These are phyloP conservation scores for Diarsia brunnea DNA, from an alignment of 2,888 invertebrate species.

Conservation along the genomic window DNA sequence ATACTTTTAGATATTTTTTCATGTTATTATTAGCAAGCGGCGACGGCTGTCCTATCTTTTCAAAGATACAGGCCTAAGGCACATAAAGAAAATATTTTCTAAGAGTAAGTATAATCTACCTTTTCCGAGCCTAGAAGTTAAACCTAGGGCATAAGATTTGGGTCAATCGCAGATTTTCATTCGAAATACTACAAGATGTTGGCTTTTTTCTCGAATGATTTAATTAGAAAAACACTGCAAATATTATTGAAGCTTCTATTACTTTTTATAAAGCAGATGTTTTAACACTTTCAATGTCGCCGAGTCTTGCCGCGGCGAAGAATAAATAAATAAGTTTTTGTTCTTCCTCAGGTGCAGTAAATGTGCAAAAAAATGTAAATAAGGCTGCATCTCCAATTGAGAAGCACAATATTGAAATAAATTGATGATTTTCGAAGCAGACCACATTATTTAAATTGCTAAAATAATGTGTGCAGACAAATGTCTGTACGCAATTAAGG, in stretches of 20 bases:
- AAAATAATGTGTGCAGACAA: not conserved
- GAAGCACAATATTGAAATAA: not conserved
- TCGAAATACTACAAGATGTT: constrained; percentile 1
- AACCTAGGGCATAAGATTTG: constrained; percentile 17
- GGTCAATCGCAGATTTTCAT: constrained; percentile 31
- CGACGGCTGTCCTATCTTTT: constrained; percentile 2
- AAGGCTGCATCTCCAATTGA: not conserved
- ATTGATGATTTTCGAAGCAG: not conserved
- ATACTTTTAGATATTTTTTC: not conserved
- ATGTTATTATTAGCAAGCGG: not conserved
- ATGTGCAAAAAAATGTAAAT: not conserved
- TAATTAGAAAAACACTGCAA: not conserved
- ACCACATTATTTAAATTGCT: not conserved
- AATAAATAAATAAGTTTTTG: not conserved
- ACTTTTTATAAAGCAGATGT: not conserved
- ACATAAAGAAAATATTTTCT: constrained; percentile 17
- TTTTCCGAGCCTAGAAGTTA: constrained; percentile 8
- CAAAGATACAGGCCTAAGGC: not conserved
- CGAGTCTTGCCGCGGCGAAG: not conserved
- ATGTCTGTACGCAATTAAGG: not conserved
- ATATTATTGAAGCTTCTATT: not conserved
- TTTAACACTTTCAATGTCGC: not conserved
- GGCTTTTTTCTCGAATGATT: not conserved
- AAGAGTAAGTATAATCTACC: not conserved
- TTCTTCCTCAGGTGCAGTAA: not conserved